These are phyloP conservation scores for Gryllus bimaculatus DNA, from an alignment of 1,140 invertebrate genomes.

Conservation along the genomic window DNA sequence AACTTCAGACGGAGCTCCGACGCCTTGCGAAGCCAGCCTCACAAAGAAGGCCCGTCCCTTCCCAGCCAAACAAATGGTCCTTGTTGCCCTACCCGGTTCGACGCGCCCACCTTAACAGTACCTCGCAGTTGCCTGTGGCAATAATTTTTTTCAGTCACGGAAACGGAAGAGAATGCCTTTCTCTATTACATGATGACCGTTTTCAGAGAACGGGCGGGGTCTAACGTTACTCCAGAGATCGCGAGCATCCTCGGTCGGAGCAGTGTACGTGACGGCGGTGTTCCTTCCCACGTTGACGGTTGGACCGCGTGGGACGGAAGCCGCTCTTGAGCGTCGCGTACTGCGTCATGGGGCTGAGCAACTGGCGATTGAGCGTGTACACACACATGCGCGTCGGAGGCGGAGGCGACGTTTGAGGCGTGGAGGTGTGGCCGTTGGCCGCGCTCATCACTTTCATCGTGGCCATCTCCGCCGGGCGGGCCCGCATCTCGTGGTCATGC, in stretches of 20 bases:
- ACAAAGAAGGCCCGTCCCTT: too few species aligned
- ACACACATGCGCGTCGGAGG: too few species aligned
- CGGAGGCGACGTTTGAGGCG: background rate
- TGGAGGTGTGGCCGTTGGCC: conserved; percentile 28
- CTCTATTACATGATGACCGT: background rate
- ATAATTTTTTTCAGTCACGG: background rate
- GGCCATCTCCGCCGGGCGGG: conserved; percentile 50
- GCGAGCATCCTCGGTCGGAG: background rate
- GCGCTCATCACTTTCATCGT: conserved; percentile 40
- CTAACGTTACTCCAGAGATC: background rate
- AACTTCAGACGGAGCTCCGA: conserved; percentile 30
- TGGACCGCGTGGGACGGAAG: background rate
- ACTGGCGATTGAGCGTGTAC: too few species aligned
- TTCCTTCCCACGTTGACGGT: background rate
- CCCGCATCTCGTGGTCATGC: conserved; percentile 60
- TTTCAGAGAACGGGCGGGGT: background rate
- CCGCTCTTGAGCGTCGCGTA: background rate
- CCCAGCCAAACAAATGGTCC: too few species aligned
- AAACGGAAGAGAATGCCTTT: background rate
- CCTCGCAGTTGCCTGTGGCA: background rate
- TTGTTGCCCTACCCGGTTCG: background rate
- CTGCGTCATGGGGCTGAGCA: background rate
- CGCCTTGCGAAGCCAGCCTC: background rate
- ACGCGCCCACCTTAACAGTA: background rate
- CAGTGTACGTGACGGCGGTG: background rate